Evolutionary conservation across 2,888 invertebrate genomes (phyloP), one percentile per base, ranked within the genome.

Genomic region (Tupiocoris notatus): DNA sequence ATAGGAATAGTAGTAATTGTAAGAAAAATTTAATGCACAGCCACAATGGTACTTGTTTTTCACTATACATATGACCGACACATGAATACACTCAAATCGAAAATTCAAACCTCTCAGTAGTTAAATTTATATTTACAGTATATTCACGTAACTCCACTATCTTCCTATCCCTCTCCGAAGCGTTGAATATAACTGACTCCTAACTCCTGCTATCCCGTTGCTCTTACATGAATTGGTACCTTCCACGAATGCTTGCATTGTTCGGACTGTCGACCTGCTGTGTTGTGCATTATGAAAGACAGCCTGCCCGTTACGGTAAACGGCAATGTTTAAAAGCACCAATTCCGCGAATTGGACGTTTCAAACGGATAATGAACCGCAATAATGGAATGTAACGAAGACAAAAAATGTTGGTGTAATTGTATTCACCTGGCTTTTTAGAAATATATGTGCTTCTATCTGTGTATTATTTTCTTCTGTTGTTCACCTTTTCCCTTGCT

Each of bases 371-470:
- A 39, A 17, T 39, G 54, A 39, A 66, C 1, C 18, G 17, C 7
- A 39, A 54, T 17, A 20, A 56, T 21, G 18, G 21, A 56, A 1
- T 23, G 39, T 54, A 67, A 67, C 54, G 20, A 22, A 57, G 18
- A 2, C 20, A 24, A 9, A 16, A 39, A 39, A 7, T 39, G 39
- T 7, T 12, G 12, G 6, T 39, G 39, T 39, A n/a, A 22, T 56
- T 57, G 57, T 57, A 21, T 25, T 21, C 22, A 57, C 67, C 23
- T 1, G n/a, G 70, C 59, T 70, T 70, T 20, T 18, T 70, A 70
- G 70, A 70, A 70, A 70, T 70, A 70, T 25, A 70, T 70, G 70
- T 70, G 70, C 70, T 59, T 70, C 59, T 24, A n/a, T 70, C 17
- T 20, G 70, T 61, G 58, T 70, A 59, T 70, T 18, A 70, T 70